Evolutionary conservation across 2,888 invertebrate genomes (phyloP).

Genomic region (Sarcophaga subvicina): DNA sequence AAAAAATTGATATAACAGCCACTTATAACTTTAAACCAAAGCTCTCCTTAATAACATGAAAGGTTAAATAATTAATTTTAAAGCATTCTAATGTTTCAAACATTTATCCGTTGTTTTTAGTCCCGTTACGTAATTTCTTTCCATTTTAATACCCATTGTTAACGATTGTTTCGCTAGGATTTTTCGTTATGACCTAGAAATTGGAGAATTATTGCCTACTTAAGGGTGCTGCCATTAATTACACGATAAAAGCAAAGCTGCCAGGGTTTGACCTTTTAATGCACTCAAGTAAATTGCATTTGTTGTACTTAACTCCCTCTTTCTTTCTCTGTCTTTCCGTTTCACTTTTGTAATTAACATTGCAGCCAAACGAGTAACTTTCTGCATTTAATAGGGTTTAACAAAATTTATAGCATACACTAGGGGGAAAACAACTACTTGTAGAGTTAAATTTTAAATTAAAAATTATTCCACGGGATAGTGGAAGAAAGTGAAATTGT

Average conservation of each 20-base stretch:
- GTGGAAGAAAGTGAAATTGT: too few relatives aligned
- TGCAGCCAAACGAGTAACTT: too few relatives aligned
- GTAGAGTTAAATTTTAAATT: not conserved
- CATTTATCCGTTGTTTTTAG: too few relatives aligned
- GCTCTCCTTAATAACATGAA: too few relatives aligned
- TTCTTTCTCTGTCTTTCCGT: too few relatives aligned
- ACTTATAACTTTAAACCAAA: too few relatives aligned
- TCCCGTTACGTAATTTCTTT: not conserved
- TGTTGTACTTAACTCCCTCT: not conserved
- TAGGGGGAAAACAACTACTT: not conserved
- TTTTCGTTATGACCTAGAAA: slow-evolving; percentile 9
- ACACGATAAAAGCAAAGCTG: not conserved
- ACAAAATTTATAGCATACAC: not conserved
- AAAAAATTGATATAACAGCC: too few relatives aligned
- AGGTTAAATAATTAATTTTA: too few relatives aligned
- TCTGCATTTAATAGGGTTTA: not conserved
- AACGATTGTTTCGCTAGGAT: not conserved
- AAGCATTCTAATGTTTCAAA: too few relatives aligned
- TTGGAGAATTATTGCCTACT: slow-evolving; percentile 36
- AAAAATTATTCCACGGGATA: too few relatives aligned
- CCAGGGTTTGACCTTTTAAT: slow-evolving; percentile 12
- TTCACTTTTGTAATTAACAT: too few relatives aligned
- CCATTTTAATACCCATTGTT: not conserved
- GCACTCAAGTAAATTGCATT: not conserved
- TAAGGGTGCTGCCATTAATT: slow-evolving; percentile 27